These are phyloP conservation scores for Climacteris rufus DNA, from an alignment of 2,113 vertebrate species.

Conservation along the genomic window DNA sequence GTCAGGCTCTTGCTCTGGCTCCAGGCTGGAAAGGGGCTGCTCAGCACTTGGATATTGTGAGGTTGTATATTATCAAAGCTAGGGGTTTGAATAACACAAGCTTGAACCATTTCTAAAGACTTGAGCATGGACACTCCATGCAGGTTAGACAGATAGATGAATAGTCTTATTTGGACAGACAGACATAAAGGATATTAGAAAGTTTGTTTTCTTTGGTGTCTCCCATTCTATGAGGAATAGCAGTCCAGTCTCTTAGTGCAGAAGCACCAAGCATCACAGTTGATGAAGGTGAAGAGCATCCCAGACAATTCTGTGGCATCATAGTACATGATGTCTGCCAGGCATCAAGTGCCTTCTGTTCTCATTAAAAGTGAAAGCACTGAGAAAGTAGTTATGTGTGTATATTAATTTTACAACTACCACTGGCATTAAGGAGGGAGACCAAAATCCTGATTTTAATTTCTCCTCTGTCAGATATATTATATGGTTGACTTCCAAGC, in stretches of 20 bases:
- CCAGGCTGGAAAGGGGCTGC: neutral
- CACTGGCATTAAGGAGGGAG: neutral
- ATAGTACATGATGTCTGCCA: accelerated
- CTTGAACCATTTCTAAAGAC: neutral
- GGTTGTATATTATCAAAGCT: accelerated
- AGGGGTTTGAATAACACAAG: neutral
- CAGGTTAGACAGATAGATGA: neutral
- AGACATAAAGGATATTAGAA: neutral
- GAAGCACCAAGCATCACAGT: neutral
- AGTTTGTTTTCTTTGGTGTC: neutral
- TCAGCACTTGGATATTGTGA: neutral
- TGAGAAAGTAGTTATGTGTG: neutral
- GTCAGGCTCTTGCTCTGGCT: neutral
- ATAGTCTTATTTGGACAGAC: neutral
- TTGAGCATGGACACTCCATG: neutral
- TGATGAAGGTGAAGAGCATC: neutral
- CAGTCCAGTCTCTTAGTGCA: neutral
- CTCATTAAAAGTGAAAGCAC: neutral
- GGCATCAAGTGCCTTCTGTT: neutral
- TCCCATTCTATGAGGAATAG: neutral
- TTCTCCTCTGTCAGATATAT: neutral
- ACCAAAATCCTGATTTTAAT: neutral
- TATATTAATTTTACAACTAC: neutral
- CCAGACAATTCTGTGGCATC: neutral
- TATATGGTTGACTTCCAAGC: neutral